Conservation (phyloP, 2,797 vertebrate species). For the Pangasius krempfi region DNA sequence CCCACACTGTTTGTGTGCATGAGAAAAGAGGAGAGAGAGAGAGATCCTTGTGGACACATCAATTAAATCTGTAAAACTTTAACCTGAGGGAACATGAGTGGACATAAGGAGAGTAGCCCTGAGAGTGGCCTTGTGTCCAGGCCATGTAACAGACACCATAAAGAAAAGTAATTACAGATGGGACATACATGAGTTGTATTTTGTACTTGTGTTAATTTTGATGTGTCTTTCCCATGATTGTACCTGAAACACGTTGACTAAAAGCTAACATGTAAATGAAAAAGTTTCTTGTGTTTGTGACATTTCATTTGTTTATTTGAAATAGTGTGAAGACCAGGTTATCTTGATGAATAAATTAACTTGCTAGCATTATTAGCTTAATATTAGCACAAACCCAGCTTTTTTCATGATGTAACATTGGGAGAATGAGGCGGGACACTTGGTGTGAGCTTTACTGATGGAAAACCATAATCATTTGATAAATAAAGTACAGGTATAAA, state of each 20-base stretch:
- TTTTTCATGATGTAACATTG: too few species aligned
- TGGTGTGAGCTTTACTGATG: too few species aligned
- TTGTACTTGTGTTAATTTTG: background rate
- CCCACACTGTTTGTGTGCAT: conserved; percentile 14
- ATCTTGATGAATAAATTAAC: background rate
- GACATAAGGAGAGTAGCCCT: conserved; percentile 42
- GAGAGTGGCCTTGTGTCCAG: conserved; percentile 4
- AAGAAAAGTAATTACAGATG: conserved; percentile 34
- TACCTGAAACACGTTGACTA: background rate
- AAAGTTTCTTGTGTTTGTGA: background rate
- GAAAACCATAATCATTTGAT: too few species aligned
- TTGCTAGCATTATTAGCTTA: background rate
- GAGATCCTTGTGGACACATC: conserved; percentile 72
- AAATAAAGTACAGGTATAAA: too few species aligned
- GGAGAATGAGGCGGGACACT: too few species aligned
- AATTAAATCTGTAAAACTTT: conserved; percentile 74
- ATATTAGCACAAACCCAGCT: background rate
- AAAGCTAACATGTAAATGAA: background rate
- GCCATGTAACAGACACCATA: conserved; percentile 35
- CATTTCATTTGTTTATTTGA: background rate
- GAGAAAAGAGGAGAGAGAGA: conserved; percentile 11
- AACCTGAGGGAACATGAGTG: conserved; percentile 64
- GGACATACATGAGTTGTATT: background rate
- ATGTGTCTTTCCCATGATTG: background rate
- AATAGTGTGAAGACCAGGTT: background rate